A percentile compares a stretch with the other conserved stretches of the same genome.
phyloP scores from a whole-genome alignment of 2,113 vertebrate genomes.

The Dolichallabes microphthalmus region DNA sequence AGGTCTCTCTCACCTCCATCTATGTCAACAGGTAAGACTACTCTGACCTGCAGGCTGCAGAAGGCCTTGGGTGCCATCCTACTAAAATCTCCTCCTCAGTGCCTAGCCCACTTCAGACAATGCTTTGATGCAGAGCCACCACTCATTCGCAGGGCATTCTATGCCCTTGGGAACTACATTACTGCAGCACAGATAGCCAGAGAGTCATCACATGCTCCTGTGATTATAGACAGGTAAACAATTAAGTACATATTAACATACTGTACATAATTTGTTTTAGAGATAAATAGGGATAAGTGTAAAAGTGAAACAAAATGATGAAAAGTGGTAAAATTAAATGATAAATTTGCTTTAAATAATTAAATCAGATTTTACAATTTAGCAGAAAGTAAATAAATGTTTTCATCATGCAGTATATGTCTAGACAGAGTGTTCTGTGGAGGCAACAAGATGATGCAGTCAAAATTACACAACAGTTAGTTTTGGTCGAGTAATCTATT shows the following conservation, averaged over 20 bases:
- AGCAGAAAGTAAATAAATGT: not conserved
- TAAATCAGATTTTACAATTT: not conserved
- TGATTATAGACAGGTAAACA: conserved; percentile 87
- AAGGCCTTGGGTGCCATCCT: conserved; percentile 75
- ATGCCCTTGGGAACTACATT: conserved; percentile 90
- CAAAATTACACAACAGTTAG: too few species aligned
- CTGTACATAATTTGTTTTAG: not conserved
- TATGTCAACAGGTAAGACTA: conserved; percentile 82
- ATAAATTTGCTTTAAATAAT: too few species aligned
- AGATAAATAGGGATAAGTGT: not conserved
- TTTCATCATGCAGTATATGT: not conserved
- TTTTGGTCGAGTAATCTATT: not conserved
- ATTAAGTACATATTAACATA: conserved; percentile 1
- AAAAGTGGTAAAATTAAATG: too few species aligned
- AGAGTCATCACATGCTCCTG: conserved; percentile 73
- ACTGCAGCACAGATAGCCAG: conserved; percentile 80
- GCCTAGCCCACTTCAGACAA: conserved; percentile 79
- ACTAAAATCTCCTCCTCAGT: conserved; percentile 81
- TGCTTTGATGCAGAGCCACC: conserved; percentile 82
- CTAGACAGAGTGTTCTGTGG: not conserved
- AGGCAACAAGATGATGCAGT: too few species aligned
- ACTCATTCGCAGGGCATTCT: conserved; percentile 87
- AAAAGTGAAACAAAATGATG: not conserved
- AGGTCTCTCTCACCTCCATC: not conserved
- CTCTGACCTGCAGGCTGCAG: conserved; percentile 79